Evolutionary conservation across 1,140 invertebrate genomes (phyloP), one percentile per base, ranked within the genome.

Genomic region (Drosophila pallidifrons): DNA sequence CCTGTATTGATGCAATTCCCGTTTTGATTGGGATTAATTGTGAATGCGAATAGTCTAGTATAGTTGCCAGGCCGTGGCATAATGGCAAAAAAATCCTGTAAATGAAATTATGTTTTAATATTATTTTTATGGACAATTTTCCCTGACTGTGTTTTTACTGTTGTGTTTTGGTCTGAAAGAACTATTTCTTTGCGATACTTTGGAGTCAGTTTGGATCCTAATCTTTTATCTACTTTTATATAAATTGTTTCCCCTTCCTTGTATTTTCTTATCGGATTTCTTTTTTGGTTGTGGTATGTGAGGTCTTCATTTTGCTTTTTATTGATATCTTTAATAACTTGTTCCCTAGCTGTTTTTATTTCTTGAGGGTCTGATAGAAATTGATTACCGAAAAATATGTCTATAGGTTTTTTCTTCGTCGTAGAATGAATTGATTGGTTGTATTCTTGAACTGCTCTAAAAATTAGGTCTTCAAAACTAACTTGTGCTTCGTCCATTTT

Each of bases 181-280:
- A 32, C 30, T 32, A 32, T 32, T 32, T 32, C 30, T 6, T 32
- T 32, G 30, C 30, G 30, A 32, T 32, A 32, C 30, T 32, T 32
- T 32, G 30, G 30, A n/a, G 67, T 51, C 3, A 63, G 20, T 45
- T 54, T 65, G 3, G 63, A 65, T 10, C 51, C 69, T 38, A 65
- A 25, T 41, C 69, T 64, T 65, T 72, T 65, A 38, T 72, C 45
- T 16, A 57, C 45, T 41, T 15, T 46, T 3, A 46, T 11, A 13
- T 59, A 59, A 15, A 46, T 16, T 59, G 3, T 15, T 30, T 46
- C 11, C 8, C 16, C 30, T 41, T 41, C 7, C 38, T 41, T 32
- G 30, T 32, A 10, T 8, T 41, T 41, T 41, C 10, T 41, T 41
- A 8, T 11, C 38, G 1, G 30, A 32, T 10, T 41, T 41, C 38